Evolutionary conservation across 2,113 vertebrate genomes (phyloP), one percentile per base, ranked within the genome.

Genomic region (Motacilla alba): DNA sequence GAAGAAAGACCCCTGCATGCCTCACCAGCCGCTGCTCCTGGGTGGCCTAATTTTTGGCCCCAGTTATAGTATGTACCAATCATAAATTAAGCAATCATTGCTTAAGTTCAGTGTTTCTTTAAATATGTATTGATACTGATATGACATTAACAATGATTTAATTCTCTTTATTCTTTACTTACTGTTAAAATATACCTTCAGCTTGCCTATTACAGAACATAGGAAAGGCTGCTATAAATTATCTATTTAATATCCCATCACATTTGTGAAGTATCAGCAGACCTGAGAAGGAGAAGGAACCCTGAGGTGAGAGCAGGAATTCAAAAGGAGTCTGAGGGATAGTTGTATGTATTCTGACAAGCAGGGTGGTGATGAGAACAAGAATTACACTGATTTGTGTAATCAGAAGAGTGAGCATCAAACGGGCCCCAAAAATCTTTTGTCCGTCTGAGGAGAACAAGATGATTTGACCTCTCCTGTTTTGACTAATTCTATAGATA

Each of bases 11-110:
- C 78, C 63, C 56, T 93, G 87, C 60, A 7, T 95, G 89, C 79
- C 93, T 94, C 90, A 78, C 76, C 73, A 92, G 66, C 79, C 58
- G 0, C 88, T 88, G 56, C 79, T 94, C 41, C 73, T 97, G 94
- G 80, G 88, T 96, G 95, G 95, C 85, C 90, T 86, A 46, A 43
- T 35, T 87, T 96, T 93, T 95, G 67, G 69, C 66, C 80, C 44
- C 77, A 64, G 60, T 60, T 89, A 35, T 9, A 63, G 11, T 84
- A 28, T n/a, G 28, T 93, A 75, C 66, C 83, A 79, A 28, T 75
- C 53, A 60, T 89, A 90, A 86, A 83, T 86, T 83, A 83, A 76
- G 55, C 44, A 83, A 27, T 86, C n/a, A 20, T 64, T 94, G 43
- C 44, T 86, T 35, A 74, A 78, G n/a, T 63, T 74, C n/a, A n/a